phyloP scores from a whole-genome alignment of 2,113 vertebrate species.

The Eupsittula cactorum region DNA sequence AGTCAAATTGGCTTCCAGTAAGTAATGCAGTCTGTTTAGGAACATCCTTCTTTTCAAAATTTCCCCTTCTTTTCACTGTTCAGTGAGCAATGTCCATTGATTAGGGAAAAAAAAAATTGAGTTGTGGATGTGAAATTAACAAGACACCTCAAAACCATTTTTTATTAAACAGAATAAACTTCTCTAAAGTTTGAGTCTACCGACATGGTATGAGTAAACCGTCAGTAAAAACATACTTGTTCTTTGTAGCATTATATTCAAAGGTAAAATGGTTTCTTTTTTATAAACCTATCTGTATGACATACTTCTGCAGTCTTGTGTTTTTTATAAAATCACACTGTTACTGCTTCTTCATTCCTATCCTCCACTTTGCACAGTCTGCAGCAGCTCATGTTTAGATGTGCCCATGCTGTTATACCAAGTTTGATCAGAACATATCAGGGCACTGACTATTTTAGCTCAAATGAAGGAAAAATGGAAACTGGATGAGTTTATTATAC shows the following conservation, averaged over 20 bases:
- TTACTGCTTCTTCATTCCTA: neutral
- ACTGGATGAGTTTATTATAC: neutral
- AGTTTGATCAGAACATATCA: neutral
- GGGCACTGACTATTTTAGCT: neutral
- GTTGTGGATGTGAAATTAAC: neutral
- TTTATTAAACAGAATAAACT: neutral
- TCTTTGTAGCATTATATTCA: neutral
- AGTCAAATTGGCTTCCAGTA: slow-evolving; percentile 8
- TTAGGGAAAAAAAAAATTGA: neutral
- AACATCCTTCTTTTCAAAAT: neutral
- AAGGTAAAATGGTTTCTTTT: neutral
- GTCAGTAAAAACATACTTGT: neutral
- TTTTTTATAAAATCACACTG: neutral
- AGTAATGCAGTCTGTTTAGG: neutral
- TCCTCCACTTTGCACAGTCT: neutral
- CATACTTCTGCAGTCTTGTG: neutral
- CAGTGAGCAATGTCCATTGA: neutral
- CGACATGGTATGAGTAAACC: neutral
- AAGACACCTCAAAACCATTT: neutral
- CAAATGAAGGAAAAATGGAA: neutral
- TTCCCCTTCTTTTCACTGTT: neutral
- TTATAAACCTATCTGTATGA: neutral
- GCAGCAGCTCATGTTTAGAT: neutral
- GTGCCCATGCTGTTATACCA: neutral
- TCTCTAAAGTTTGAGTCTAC: neutral